A percentile compares a stretch with the other conserved stretches of the same genome.
Conservation (phyloP, 2,113 vertebrate genomes). For the Sapayoa aenigma region DNA sequence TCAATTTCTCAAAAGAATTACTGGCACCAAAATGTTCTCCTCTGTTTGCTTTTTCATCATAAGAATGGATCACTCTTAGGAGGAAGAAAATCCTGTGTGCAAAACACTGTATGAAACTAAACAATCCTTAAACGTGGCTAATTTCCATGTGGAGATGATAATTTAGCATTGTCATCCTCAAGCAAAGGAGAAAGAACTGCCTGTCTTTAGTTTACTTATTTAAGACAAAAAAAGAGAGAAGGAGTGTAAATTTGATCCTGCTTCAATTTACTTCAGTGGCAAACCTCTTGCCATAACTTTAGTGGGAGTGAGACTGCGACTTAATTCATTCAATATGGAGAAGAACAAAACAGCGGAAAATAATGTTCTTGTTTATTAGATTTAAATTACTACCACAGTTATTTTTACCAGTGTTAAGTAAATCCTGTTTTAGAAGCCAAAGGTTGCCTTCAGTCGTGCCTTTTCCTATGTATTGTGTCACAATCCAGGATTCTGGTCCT, state of each 20-base stretch:
- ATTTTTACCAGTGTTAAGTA: neutral
- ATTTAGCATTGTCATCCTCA: neutral
- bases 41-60: neutral
- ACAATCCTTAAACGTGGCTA: neutral
- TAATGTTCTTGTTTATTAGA: neutral
- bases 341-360: neutral
- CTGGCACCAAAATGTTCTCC: neutral
- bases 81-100: neutral
- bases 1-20: neutral
- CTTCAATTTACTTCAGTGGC: neutral
- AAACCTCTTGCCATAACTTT: neutral
- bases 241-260: neutral
- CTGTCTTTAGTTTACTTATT: neutral
- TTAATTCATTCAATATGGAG: neutral
- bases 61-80: neutral
- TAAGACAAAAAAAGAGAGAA: neutral
- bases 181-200: neutral
- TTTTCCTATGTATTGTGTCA: neutral
- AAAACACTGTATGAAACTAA: neutral
- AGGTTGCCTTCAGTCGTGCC: neutral
- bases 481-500: neutral
- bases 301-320: neutral
- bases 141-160: neutral
- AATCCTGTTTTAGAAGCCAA: neutral
- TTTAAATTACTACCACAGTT: neutral